Conservation (phyloP, 2,113 vertebrate species). For the Gorsachius goisagi region DNA sequence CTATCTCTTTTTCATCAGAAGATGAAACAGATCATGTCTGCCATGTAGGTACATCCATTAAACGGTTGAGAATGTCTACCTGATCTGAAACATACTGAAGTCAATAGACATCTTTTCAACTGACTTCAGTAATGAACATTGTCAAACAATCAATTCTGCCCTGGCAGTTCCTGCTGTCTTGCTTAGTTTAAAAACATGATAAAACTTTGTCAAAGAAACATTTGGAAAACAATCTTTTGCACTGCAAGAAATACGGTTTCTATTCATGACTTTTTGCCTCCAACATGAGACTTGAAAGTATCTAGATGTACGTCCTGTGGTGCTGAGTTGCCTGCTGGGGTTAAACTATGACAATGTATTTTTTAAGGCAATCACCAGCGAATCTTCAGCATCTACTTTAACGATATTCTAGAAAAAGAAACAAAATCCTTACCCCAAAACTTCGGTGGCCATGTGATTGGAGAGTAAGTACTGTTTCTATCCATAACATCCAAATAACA, state of each 20-base stretch:
- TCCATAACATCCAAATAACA: slow-evolving; percentile 84
- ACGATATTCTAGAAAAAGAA: background rate
- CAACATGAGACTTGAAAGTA: background rate
- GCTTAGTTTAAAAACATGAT: background rate
- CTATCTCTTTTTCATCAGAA: background rate
- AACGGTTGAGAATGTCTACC: background rate
- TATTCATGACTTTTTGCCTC: background rate
- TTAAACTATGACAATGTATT: no score
- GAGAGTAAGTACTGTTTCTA: slow-evolving; percentile 73
- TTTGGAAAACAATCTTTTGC: background rate
- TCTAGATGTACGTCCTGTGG: background rate
- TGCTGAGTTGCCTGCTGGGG: no score
- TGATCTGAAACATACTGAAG: background rate
- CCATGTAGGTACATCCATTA: background rate
- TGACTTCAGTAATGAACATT: background rate
- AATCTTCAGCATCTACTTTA: background rate
- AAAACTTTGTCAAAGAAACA: background rate
- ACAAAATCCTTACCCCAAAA: slow-evolving; percentile 80
- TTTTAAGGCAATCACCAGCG: background rate
- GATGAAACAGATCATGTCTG: background rate
- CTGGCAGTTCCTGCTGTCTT: background rate
- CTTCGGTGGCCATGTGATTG: slow-evolving; percentile 71
- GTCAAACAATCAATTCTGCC: background rate
- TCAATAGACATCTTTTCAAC: background rate
- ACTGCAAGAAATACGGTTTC: background rate